Conservation (phyloP, 2,797 vertebrate species). For the Intellagama lesueurii region DNA sequence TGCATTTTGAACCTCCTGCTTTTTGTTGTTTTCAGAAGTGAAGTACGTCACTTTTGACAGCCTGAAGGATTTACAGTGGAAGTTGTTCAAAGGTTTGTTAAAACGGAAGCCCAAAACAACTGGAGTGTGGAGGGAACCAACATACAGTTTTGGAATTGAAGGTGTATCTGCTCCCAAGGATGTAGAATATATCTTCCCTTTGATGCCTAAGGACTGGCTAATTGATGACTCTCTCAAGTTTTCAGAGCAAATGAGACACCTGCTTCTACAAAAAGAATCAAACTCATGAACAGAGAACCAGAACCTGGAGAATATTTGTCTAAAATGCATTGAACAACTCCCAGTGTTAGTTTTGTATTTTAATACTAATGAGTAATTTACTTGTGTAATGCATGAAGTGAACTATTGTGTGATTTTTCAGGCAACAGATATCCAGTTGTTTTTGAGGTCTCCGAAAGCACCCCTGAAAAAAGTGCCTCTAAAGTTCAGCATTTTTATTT, state of each 20-base stretch:
- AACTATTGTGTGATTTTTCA: background rate
- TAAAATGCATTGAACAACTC: conserved; percentile 16
- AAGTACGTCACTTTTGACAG: background rate
- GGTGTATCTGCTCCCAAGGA: background rate
- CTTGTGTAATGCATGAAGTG: background rate
- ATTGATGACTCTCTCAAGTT: conserved; percentile 33
- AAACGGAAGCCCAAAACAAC: conserved; percentile 6
- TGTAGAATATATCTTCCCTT: background rate
- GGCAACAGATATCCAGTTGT: background rate
- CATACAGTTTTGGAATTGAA: conserved; percentile 3
- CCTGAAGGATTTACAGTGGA: conserved; percentile 26
- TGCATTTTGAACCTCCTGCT: background rate
- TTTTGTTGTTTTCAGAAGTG: conserved; percentile 4
- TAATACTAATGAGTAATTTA: background rate
- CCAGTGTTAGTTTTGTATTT: background rate
- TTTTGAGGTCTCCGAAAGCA: background rate
- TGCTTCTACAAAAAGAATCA: background rate
- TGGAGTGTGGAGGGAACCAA: background rate
- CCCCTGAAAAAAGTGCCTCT: too few species aligned
- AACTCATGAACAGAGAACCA: conserved; percentile 21
- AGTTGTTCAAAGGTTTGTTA: conserved; percentile 12
- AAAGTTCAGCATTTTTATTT: too few species aligned
- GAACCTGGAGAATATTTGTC: conserved; percentile 19
- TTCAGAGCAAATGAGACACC: conserved; percentile 19
- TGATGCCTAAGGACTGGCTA: conserved; percentile 33